Conservation (phyloP, 2,113 vertebrate species). For the Leucoraja erinaceus region DNA sequence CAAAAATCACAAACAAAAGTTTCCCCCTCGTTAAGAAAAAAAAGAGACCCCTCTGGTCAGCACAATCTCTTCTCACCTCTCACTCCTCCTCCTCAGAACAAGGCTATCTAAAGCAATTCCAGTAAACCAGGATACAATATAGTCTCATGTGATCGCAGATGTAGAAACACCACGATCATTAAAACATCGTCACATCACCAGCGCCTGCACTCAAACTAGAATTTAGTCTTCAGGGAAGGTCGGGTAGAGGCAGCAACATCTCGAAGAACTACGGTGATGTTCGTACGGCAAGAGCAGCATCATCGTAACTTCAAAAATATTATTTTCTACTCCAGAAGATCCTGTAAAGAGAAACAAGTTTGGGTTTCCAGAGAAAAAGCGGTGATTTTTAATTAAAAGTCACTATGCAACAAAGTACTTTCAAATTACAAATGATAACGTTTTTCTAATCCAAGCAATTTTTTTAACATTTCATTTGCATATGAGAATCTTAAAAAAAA, state of each 20-base stretch:
- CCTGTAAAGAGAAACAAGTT: neutral
- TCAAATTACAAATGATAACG: neutral
- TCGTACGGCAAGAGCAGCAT: slow-evolving; percentile 31
- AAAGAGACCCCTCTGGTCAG: neutral
- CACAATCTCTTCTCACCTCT: neutral
- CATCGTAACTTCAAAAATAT: neutral
- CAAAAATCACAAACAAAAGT: neutral
- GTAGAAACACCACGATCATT: neutral
- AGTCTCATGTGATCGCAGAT: neutral
- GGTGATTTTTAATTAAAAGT: neutral
- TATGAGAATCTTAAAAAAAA: too few species aligned
- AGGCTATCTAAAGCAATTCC: neutral
- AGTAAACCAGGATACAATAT: neutral
- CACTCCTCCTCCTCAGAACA: neutral
- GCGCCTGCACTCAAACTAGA: neutral
- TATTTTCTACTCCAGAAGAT: slow-evolving; percentile 31
- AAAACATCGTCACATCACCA: neutral
- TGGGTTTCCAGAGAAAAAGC: neutral
- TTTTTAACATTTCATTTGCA: too few species aligned
- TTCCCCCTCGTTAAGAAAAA: neutral
- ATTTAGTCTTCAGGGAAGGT: neutral
- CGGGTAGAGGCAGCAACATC: slow-evolving; percentile 21
- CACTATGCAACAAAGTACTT: neutral
- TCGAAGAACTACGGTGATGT: neutral
- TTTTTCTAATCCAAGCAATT: neutral